Conservation (phyloP, 2,113 vertebrate species). For the Nerophis ophidion region DNA sequence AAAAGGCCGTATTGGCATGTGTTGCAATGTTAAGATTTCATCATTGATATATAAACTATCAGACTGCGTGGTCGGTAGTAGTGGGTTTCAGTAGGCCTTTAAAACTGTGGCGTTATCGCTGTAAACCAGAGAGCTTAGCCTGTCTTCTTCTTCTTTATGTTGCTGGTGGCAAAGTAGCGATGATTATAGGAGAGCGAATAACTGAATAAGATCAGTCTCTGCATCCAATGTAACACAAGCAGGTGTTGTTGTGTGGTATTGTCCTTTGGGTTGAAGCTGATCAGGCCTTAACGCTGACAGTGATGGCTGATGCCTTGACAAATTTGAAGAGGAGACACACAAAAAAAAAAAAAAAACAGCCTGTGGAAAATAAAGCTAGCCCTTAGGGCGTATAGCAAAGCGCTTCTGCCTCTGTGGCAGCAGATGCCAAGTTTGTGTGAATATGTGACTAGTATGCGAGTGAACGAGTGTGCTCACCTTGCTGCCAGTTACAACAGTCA, state of each 20-base stretch:
- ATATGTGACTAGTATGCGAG: constrained; percentile 18
- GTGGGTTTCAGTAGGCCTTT: too few relatives aligned
- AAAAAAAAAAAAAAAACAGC: constrained; percentile 45
- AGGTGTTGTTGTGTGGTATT: constrained; percentile 13
- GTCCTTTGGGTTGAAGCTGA: constrained; percentile 40
- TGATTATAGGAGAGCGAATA: background rate
- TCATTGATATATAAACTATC: too few relatives aligned
- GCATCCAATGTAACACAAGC: constrained; percentile 3
- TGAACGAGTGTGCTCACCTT: constrained; percentile 44
- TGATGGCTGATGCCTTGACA: constrained; percentile 49
- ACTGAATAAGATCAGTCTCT: background rate
- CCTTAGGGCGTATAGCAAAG: constrained; percentile 6
- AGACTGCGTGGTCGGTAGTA: too few relatives aligned
- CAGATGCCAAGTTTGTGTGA: constrained; percentile 26
- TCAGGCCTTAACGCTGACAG: constrained; percentile 41
- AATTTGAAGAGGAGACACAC: constrained; percentile 46
- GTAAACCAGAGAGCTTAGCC: constrained; percentile 38
- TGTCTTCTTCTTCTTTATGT: constrained; percentile 3
- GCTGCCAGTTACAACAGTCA: constrained; percentile 38
- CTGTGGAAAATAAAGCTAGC: constrained; percentile 33
- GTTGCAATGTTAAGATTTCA: too few relatives aligned
- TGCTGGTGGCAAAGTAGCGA: constrained; percentile 20
- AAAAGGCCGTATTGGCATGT: too few relatives aligned
- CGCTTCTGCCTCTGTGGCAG: constrained; percentile 5
- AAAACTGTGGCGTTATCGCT: constrained; percentile 43